A percentile compares a stretch with the other conserved stretches of the same genome.
These are phyloP conservation scores for Lysandra bellargus DNA, from an alignment of 2,888 invertebrate species.

Conservation along the genomic window DNA sequence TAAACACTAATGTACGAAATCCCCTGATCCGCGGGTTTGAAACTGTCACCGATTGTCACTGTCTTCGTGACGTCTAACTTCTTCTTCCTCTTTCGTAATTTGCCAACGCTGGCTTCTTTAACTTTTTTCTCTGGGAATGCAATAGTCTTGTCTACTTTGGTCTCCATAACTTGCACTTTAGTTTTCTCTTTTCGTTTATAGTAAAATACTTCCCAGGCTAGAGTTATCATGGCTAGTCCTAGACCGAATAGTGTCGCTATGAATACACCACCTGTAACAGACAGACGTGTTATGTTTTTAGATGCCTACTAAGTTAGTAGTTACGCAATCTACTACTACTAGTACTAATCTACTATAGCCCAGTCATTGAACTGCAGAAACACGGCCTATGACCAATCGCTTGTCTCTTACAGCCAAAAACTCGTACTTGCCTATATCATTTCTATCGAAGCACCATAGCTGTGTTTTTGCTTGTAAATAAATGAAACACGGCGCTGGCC, in stretches of 20 bases:
- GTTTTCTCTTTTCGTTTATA: constrained; percentile 82
- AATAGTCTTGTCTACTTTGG: constrained; percentile 50
- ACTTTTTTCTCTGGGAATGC: constrained; percentile 45
- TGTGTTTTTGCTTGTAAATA: too few relatives aligned
- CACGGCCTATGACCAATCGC: too few relatives aligned
- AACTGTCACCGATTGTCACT: constrained; percentile 72
- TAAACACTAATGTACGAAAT: constrained; percentile 70
- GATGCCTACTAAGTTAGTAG: too few relatives aligned
- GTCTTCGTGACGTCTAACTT: constrained; percentile 46
- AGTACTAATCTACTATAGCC: too few relatives aligned
- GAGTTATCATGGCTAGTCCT: constrained; percentile 90
- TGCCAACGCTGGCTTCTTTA: constrained; percentile 45
- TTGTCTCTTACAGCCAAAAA: too few relatives aligned
- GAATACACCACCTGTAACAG: constrained; percentile 88
- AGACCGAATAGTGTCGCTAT: constrained; percentile 93
- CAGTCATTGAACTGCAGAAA: too few relatives aligned
- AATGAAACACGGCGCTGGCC: too few relatives aligned
- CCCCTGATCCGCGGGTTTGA: constrained; percentile 62
- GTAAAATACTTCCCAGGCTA: constrained; percentile 90
- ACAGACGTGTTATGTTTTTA: neutral
- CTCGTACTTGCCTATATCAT: too few relatives aligned
- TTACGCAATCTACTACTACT: too few relatives aligned
- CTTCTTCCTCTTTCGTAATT: constrained; percentile 47
- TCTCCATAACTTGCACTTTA: constrained; percentile 51
- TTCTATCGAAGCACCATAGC: too few relatives aligned